Evolutionary conservation across 2,113 vertebrate species (phyloP), one percentile per base, ranked within the genome.

Genomic region (Dipodomys stephensi): DNA sequence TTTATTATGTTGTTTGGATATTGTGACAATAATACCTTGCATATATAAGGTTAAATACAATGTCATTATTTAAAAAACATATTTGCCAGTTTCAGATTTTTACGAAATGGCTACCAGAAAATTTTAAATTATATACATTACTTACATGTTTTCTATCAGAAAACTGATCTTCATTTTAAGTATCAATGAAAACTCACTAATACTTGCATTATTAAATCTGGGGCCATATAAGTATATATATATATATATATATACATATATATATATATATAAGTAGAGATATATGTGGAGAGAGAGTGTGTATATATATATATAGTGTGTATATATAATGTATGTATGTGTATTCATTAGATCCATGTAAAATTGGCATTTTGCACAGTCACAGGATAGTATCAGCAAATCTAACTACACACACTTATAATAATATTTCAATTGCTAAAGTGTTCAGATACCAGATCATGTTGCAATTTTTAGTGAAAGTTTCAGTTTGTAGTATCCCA

Each of bases 341-440:
- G 53, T 57, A 57, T 57, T 57, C 53, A 16, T 57, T 57, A 16
- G 12, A 57, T 15, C 53, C 53, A 57, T 11, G 13, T 57, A 57
- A 57, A 57, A 57, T 57, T 57, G 15, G 53, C 53, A 89, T 74
- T 87, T 80, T 39, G 3, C 8, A n/a, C 28, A 67, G 49, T 5
- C 49, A 64, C 27, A 84, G 9, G 20, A n/a, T 28, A 67, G 44
- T 5, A 49, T 57, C n/a, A 84, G 9, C 23, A n/a, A n/a, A 86
- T 77, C 25, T 74, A 71, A 81, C 18, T 6, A 62, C 32, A 13
- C 1, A 72, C 4, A 4, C 1, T 72, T 25, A 2, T 79, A 32
- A 94, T 44, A 73, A 10, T 2, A 39, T 92, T 78, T 95, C 18
- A 20, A 22, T 49, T 89, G 53, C 80, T 82, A 35, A 74, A 65